phyloP scores from a whole-genome alignment of 2,113 vertebrate genomes.

The Oreocharis arfaki region DNA sequence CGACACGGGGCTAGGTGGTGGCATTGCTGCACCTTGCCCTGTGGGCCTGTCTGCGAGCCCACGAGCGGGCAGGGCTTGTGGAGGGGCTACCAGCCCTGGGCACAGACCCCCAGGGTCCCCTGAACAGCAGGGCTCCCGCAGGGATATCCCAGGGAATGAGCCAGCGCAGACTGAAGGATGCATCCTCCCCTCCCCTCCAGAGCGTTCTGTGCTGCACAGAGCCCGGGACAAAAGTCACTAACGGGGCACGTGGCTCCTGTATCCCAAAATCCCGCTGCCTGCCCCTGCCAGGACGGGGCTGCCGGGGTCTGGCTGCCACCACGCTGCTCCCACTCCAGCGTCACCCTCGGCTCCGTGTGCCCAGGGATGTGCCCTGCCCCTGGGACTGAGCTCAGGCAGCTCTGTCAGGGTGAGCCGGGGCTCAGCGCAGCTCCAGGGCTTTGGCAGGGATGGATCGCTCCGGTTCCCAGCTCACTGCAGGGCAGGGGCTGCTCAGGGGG shows the following conservation, averaged over 20 bases:
- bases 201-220: background rate
- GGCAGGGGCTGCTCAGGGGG: background rate
- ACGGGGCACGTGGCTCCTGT: background rate
- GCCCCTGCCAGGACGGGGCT: background rate
- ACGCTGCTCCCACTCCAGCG: background rate
- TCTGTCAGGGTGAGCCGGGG: rapidly evolving
- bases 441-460: background rate
- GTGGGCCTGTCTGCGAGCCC: background rate
- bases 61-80: background rate
- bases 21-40: background rate
- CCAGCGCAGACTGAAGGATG: background rate
- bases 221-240: background rate
- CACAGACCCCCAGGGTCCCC: background rate
- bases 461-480: background rate
- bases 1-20: background rate
- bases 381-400: background rate
- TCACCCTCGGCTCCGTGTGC: background rate
- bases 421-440: background rate
- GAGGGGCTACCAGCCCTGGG: background rate
- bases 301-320: background rate
- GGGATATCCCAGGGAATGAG: rapidly evolving
- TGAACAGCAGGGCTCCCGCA: background rate
- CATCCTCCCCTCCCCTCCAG: background rate
- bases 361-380: background rate
- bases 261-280: background rate